A percentile compares a stretch with the other conserved stretches of the same genome.
Evolutionary conservation across 2,797 vertebrate genomes (phyloP).

Genomic region (Adelosebastes latens): DNA sequence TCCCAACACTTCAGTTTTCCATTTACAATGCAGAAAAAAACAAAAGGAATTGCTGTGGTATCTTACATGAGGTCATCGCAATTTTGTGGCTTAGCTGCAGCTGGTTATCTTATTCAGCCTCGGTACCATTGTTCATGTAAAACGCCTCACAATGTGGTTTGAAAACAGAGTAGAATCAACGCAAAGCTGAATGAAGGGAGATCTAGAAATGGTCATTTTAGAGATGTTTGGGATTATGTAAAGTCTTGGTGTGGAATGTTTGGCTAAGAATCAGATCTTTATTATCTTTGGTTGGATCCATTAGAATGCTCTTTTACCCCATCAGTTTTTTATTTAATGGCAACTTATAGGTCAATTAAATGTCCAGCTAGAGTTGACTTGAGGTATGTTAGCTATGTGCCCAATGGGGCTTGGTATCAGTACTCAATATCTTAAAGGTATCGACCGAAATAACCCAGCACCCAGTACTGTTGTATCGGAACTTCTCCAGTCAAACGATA

Average conservation of each 20-base stretch:
- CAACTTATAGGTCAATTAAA: neutral
- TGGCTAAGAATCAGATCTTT: neutral
- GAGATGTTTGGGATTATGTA: neutral
- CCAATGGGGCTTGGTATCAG: too few relatives aligned
- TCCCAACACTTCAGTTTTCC: constrained; percentile 44
- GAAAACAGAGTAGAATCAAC: neutral
- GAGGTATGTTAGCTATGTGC: neutral
- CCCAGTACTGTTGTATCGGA: too few relatives aligned
- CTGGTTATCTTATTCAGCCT: constrained; percentile 3
- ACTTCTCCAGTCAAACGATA: too few relatives aligned
- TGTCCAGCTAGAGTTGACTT: neutral
- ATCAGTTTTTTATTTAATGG: neutral
- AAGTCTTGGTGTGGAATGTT: neutral
- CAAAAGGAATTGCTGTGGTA: constrained; percentile 38
- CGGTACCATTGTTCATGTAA: neutral
- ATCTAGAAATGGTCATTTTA: neutral
- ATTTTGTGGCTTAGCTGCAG: constrained; percentile 37
- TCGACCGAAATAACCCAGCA: too few relatives aligned
- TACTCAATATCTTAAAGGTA: too few relatives aligned
- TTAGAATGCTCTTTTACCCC: neutral
- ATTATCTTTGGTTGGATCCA: neutral
- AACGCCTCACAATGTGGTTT: neutral
- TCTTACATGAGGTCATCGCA: constrained; percentile 54
- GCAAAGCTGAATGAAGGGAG: neutral
- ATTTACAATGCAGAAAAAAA: constrained; percentile 31